Evolutionary conservation across 1,140 invertebrate species (phyloP), one percentile per base, ranked within the genome.

Genomic region (Araneus ventricosus): DNA sequence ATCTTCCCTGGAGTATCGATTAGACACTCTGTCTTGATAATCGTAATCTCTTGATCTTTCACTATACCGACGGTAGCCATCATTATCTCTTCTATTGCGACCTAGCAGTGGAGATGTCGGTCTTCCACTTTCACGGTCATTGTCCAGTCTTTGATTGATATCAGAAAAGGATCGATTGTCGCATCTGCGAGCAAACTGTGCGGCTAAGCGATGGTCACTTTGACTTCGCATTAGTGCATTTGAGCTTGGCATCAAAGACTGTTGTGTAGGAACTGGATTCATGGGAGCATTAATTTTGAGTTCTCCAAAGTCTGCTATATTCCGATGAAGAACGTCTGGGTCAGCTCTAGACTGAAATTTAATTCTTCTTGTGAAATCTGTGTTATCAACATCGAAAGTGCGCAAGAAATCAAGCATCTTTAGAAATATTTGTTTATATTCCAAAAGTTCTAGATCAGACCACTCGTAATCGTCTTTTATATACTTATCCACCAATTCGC

Each of bases 401-500:
- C 98, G 96, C 94, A 99, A 97, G 95, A 99, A 99, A 95, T 99
- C 98, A 59, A 96, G 82, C 5, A 98, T 99, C 95, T 98, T 98
- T 2, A 99, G 95, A 95, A 99, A 99, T 90, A 99, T 98, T 95
- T 99, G 98, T 96, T 99, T 99, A 79, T 98, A 98, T 95, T 99
- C 98, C 96, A 99, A 52, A 17, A 95, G 87, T 89, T 95, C 95
- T 89, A 97, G 97, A 95, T 99, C 96, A 39, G 95, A 95, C 95
- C 90, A 95, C 84, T 95, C 94, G 88, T 94, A 95, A 94, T 97
- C 97, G 94, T 98, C 97, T 95, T 97, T 97, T 96, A 99, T 97
- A 96, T 98, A 97, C 95, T 96, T 98, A 96, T 99, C 99, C n/a
- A 98, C 98, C 93, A 99, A 96, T 95, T 99, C 98, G 96, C 98